A percentile compares a stretch with the other conserved stretches of the same genome.
phyloP scores from a whole-genome alignment of 53 echinoderm and acorn worm genomes.

The Echinarachnius parma region DNA sequence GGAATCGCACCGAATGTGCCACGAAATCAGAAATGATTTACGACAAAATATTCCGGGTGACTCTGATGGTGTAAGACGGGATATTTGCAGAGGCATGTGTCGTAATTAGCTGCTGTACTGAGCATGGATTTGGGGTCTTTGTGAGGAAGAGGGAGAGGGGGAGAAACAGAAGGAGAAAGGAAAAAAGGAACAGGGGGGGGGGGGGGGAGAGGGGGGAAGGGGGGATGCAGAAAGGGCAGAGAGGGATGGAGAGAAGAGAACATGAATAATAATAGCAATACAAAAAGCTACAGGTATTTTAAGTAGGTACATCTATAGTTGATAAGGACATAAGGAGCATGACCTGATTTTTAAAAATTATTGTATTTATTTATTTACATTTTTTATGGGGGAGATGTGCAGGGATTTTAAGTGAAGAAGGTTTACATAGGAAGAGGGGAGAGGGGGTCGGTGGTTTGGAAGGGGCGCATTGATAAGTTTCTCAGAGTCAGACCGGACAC shows the following conservation, averaged over 20 bases:
- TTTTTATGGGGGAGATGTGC: too few species aligned
- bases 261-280: not conserved
- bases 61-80: slow-evolving; percentile 33
- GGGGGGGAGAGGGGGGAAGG: not conserved
- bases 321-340: too few species aligned
- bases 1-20: slow-evolving; percentile 28
- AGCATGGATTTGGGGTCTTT: not conserved
- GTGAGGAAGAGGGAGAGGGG: not conserved
- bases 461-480: slow-evolving; percentile 24
- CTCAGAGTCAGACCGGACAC: slow-evolving; percentile 37
- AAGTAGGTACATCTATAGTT: not conserved
- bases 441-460: not conserved
- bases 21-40: slow-evolving; percentile 48
- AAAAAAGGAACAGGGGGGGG: not conserved
- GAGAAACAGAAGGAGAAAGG: not conserved
- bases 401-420: not conserved
- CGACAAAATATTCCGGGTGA: slow-evolving; percentile 41
- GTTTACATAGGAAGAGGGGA: not conserved
- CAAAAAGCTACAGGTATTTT: not conserved
- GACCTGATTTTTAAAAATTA: too few species aligned
- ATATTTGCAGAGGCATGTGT: slow-evolving; percentile 50
- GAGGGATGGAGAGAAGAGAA: not conserved
- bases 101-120: slow-evolving; percentile 41
- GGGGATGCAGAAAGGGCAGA: not conserved
- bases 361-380: too few species aligned